Evolutionary conservation across 2,797 vertebrate genomes (phyloP).

Genomic region (Buphagus erythrorhynchus): DNA sequence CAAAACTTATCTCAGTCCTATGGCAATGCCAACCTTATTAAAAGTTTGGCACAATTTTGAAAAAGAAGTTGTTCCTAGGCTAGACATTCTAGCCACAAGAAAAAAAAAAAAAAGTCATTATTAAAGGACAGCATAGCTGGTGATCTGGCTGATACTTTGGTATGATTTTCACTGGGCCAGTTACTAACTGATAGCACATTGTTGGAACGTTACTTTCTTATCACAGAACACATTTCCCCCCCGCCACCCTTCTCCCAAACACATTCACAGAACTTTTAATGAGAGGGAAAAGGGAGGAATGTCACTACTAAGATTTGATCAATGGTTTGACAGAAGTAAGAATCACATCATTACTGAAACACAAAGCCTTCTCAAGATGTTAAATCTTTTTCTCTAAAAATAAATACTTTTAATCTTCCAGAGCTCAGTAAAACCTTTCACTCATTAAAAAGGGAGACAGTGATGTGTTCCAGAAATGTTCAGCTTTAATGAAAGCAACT

Average conservation of each 20-base stretch:
- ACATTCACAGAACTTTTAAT: constrained; percentile 43
- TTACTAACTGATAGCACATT: neutral
- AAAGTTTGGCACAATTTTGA: neutral
- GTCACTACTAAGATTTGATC: neutral
- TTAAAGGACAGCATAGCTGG: neutral
- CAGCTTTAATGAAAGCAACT: constrained; percentile 18
- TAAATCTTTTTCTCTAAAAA: neutral
- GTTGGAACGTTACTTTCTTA: neutral
- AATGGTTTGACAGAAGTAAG: constrained; percentile 19
- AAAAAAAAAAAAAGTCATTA: neutral
- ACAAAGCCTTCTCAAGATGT: constrained; percentile 30
- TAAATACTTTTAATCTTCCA: neutral
- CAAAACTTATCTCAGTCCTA: neutral
- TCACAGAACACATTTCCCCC: neutral
- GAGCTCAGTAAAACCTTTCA: constrained; percentile 15
- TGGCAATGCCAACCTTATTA: neutral
- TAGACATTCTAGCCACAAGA: neutral
- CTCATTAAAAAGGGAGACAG: constrained; percentile 29
- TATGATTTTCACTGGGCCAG: neutral
- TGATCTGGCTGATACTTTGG: neutral
- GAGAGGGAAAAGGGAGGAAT: constrained; percentile 59
- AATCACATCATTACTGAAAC: constrained; percentile 53
- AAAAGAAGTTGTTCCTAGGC: neutral
- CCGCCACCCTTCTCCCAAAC: neutral
- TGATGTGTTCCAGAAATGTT: constrained; percentile 55